Conservation (phyloP, 2,797 vertebrate species). For the Coluber constrictor region DNA sequence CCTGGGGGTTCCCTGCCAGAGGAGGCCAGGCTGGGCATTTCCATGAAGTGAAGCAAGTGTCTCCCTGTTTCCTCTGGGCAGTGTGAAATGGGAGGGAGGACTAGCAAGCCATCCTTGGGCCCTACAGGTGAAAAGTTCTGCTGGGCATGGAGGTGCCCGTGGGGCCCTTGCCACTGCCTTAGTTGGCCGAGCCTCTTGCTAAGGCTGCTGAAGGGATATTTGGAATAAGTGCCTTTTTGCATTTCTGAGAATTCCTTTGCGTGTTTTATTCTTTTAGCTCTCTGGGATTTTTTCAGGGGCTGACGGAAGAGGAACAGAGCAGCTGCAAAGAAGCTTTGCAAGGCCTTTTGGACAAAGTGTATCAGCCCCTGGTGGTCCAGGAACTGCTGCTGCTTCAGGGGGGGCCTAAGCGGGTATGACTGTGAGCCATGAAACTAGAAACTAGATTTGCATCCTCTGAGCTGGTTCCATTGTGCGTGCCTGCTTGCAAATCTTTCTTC, state of each 20-base stretch:
- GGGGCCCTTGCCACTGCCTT: neutral
- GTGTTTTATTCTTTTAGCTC: neutral
- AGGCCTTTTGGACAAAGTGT: constrained; percentile 80
- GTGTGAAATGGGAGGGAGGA: neutral
- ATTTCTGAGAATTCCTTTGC: neutral
- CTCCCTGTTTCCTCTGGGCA: neutral
- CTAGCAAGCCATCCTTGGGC: neutral
- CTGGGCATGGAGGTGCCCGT: neutral
- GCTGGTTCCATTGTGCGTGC: neutral
- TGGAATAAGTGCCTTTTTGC: neutral
- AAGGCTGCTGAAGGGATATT: neutral
- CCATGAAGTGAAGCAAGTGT: neutral
- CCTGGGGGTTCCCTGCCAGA: neutral
- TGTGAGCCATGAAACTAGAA: too few relatives aligned
- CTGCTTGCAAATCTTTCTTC: neutral
- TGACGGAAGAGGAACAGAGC: constrained; percentile 74
- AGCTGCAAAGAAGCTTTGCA: constrained; percentile 73
- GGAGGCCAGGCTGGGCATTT: fast-evolving
- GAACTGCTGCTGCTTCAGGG: constrained; percentile 91
- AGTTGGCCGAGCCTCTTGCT: neutral
- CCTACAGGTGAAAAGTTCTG: neutral
- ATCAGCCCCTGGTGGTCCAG: constrained; percentile 86
- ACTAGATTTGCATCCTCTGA: neutral
- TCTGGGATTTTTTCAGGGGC: constrained; percentile 61
- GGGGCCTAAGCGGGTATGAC: constrained; percentile 79